Evolutionary conservation across 2,113 vertebrate genomes (phyloP), one percentile per base, ranked within the genome.

Genomic region (Sinocyclocheilus anshuiensis): DNA sequence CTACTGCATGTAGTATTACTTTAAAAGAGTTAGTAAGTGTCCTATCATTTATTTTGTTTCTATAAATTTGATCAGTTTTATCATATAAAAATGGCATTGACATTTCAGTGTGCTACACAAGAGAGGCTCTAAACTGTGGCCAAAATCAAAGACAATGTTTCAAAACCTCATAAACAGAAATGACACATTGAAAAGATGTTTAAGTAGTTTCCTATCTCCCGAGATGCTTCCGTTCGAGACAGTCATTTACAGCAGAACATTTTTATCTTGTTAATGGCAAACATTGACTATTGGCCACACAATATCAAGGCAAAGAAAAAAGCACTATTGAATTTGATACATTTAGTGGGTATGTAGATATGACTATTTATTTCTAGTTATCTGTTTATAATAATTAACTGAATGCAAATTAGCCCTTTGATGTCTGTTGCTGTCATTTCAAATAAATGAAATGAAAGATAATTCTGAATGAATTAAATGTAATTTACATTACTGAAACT

Each of bases 111-210:
- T 81, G 88, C 88, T 45, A 77, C 76, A 77, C 89, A 79, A 81
- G 90, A 84, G 89, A 85, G 90, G 91, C 90, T 87, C 89, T 92
- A 84, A 90, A 93, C 91, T 93, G 92, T 93, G 94, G 94, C 92
- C 92, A 93, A 93, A 93, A 90, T 77, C 89, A 81, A 63, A 80
- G 85, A 59, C 36, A 88, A 75, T 80, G 83, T 92, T 90, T 88
- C 89, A 83, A 63, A 63, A 45, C 29, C 29, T 29, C 24, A 53
- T 55, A 8, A 77, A 77, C 48, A 77, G 9, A 79, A 57, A n/a
- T n/a, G 5, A 59, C 16, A 59, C 24, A 59, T 4, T 79, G 29
- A 72, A 4, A 72, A 45, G 6, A 42, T 45, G 22, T 63, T 42
- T 24, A 4, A 13, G 55, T 26, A 57, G 29, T 36, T 36, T 9